Conservation (phyloP, 2,888 invertebrate genomes). For the Ennomos fuscantarius region DNA sequence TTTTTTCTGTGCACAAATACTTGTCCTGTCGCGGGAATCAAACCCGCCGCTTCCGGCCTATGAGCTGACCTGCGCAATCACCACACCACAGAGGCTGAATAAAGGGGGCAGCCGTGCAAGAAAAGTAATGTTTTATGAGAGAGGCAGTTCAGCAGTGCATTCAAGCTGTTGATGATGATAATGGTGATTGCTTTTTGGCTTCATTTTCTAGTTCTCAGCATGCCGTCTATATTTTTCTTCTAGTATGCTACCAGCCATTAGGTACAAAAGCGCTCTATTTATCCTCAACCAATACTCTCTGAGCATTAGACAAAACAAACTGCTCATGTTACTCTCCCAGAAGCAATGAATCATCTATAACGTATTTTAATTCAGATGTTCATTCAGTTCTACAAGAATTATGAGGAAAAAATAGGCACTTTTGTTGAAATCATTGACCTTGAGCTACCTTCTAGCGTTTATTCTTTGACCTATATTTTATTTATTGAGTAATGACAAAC, state of each 20-base stretch:
- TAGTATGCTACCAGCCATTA: conserved; percentile 12
- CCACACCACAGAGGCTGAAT: too few relatives aligned
- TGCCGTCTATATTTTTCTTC: too few relatives aligned
- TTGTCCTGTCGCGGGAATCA: too few relatives aligned
- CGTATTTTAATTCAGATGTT: conserved; percentile 14
- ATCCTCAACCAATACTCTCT: conserved; percentile 26
- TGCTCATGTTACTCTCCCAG: conserved; percentile 19
- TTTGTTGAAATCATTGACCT: conserved; percentile 14
- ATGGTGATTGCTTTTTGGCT: too few relatives aligned
- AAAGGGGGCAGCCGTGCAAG: too few relatives aligned
- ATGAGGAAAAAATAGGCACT: conserved; percentile 21
- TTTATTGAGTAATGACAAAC: conserved; percentile 11
- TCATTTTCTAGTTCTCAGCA: too few relatives aligned
- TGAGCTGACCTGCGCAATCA: too few relatives aligned
- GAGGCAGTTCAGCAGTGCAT: too few relatives aligned
- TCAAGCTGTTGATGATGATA: too few relatives aligned
- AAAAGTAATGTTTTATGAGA: too few relatives aligned
- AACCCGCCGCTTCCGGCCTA: too few relatives aligned
- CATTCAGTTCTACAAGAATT: conserved; percentile 12
- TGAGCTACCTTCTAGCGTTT: conserved; percentile 3
- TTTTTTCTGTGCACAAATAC: too few relatives aligned
- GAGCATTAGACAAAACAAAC: conserved; percentile 17
- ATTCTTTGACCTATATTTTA: conserved; percentile 21
- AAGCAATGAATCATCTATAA: conserved; percentile 11
- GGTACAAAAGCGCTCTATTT: conserved; percentile 16